Evolutionary conservation across 1,140 invertebrate genomes (phyloP).

Genomic region (Sycophila sp.): DNA sequence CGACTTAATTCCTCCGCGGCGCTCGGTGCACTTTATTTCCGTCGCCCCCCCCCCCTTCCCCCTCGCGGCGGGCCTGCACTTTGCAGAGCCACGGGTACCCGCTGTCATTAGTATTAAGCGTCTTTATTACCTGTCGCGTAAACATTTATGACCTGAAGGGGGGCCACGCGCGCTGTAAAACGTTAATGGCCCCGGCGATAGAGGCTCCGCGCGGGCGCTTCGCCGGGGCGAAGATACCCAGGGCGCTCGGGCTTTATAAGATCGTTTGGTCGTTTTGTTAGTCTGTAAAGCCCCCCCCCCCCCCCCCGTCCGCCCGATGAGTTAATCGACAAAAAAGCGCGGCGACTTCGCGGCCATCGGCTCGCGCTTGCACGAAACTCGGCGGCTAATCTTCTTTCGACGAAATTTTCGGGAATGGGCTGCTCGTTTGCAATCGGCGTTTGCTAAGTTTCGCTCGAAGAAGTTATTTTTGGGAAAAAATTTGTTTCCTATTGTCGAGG

Average conservation of each 20-base stretch:
- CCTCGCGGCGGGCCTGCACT: neutral
- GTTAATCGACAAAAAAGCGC: conserved; percentile 21
- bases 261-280: conserved; percentile 24
- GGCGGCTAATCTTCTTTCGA: neutral
- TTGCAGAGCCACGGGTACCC: conserved; percentile 34
- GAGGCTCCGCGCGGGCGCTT: neutral
- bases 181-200: conserved; percentile 22
- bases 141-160: conserved; percentile 46
- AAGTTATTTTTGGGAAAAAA: no score
- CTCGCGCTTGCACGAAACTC: no score
- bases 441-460: no score
- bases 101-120: conserved; percentile 46
- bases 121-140: conserved; percentile 51
- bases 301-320: conserved; percentile 16
- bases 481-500: no score
- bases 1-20: neutral
- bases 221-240: neutral
- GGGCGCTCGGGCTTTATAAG: neutral
- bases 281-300: no score
- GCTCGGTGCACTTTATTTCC: neutral
- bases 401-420: neutral
- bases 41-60: neutral
- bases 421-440: no score
- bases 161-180: conserved; percentile 18
- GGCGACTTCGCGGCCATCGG: no score